phyloP scores from a whole-genome alignment of 2,113 vertebrate species.

The Ptyas mucosa region DNA sequence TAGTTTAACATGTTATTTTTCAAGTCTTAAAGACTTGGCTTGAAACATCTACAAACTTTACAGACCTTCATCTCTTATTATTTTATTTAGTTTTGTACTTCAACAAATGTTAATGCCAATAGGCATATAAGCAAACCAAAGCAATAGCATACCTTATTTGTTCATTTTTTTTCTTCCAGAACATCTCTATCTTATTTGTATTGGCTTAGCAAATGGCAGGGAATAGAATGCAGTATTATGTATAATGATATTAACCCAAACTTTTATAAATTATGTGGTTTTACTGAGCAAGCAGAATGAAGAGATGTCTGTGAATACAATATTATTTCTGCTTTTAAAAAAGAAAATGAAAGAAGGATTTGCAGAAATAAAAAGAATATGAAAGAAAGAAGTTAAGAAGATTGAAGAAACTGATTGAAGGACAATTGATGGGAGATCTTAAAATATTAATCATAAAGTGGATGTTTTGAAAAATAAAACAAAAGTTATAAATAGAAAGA shows the following conservation, averaged over 20 bases:
- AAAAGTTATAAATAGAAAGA: neutral
- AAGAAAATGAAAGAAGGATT: neutral
- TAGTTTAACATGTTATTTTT: neutral
- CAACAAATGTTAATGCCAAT: neutral
- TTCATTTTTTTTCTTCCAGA: neutral
- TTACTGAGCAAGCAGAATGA: neutral
- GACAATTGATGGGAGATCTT: neutral
- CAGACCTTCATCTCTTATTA: neutral
- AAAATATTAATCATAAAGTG: neutral
- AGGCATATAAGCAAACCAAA: neutral
- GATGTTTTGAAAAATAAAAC: neutral
- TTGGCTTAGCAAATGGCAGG: neutral
- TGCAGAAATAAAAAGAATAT: neutral
- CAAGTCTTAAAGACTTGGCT: neutral
- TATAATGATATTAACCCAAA: conserved; percentile 6
- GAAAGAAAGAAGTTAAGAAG: neutral
- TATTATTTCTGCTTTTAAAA: neutral
- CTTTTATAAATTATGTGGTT: neutral
- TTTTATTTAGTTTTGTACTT: neutral
- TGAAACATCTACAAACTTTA: neutral
- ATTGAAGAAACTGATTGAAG: neutral
- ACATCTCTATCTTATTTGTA: neutral
- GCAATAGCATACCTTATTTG: neutral
- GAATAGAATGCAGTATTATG: neutral
- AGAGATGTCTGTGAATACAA: neutral